Percentiles rank a stretch among this genome's conserved stretches.
Evolutionary conservation across 1,140 invertebrate species (phyloP).

Genomic region (Temnothorax longispinosus): DNA sequence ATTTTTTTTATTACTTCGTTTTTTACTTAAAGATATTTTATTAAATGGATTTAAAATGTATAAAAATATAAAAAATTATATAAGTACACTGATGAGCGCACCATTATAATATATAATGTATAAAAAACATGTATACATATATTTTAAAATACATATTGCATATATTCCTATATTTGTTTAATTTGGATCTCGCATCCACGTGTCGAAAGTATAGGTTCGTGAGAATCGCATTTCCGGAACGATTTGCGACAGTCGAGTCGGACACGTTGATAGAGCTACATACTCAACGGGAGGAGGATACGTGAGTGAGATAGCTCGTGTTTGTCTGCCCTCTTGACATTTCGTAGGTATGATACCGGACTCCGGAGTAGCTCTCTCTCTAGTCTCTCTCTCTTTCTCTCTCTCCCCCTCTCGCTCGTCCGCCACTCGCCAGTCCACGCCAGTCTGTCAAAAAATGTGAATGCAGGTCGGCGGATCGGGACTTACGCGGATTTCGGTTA

Average conservation of each 20-base stretch:
- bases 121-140: no score
- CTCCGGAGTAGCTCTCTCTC: constrained; percentile 1
- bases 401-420: background rate
- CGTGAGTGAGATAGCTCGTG: constrained; percentile 20
- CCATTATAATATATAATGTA: no score
- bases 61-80: no score
- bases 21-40: no score
- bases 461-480: constrained; percentile 42
- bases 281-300: background rate
- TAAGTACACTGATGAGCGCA: no score
- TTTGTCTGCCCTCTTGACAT: constrained; percentile 61
- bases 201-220: background rate
- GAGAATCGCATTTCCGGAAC: background rate
- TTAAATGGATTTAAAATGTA: no score
- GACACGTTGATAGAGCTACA: background rate
- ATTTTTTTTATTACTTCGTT: no score
- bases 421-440: constrained; percentile 14
- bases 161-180: no score
- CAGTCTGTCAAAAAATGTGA: constrained; percentile 74
- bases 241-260: background rate
- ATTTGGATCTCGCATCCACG: no score
- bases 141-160: no score
- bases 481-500: constrained; percentile 51
- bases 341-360: constrained; percentile 54
- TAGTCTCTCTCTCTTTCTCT: no score